A percentile compares a stretch with the other conserved stretches of the same genome.
Evolutionary conservation across 2,113 vertebrate species (phyloP).

Genomic region (Naja naja): DNA sequence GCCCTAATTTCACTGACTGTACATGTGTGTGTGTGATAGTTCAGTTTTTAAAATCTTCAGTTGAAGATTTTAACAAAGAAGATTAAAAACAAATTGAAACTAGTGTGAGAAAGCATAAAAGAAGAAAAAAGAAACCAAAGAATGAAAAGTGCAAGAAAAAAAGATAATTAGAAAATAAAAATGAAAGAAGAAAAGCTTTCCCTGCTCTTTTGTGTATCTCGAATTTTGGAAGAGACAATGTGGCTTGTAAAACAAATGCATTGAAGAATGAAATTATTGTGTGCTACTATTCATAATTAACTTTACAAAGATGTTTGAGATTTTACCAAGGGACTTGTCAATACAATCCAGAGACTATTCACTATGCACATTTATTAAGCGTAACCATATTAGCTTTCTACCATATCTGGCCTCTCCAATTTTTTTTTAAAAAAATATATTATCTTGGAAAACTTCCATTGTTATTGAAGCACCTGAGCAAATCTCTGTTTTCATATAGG

Average conservation of each 20-base stretch:
- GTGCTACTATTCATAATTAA: constrained; percentile 7
- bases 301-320: not conserved
- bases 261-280: not conserved
- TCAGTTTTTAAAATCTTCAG: not conserved
- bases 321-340: not conserved
- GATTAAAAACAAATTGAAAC: not conserved
- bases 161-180: not conserved
- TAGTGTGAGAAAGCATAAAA: not conserved
- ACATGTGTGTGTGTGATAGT: not conserved
- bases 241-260: not conserved
- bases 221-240: not conserved
- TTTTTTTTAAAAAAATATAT: not conserved
- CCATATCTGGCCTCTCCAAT: not conserved
- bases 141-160: not conserved
- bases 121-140: not conserved
- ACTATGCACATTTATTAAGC: not conserved
- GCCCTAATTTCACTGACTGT: not conserved
- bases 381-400: not conserved
- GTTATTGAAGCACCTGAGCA: not conserved
- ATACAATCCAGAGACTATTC: not conserved
- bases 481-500: not conserved
- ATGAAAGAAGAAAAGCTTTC: not conserved
- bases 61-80: not conserved
- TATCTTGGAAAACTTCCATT: not conserved
- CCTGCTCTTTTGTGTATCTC: not conserved